Conservation (phyloP, 2,113 vertebrate genomes). For the Cynocephalus volans region DNA sequence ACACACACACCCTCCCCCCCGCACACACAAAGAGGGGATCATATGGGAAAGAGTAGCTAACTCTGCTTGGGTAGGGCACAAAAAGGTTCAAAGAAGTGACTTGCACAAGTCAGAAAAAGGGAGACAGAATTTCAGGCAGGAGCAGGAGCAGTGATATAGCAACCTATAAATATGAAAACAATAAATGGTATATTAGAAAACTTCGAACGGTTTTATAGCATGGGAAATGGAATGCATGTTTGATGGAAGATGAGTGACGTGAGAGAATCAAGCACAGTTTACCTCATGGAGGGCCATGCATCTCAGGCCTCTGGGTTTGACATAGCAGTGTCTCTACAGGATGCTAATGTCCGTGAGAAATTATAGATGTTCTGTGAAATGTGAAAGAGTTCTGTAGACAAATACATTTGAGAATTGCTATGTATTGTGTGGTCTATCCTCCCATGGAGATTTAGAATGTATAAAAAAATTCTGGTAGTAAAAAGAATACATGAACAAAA, state of each 20-base stretch:
- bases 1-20: neutral
- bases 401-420: neutral
- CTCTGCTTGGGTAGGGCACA: neutral
- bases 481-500: conserved; percentile 16
- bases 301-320: neutral
- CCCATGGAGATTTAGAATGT: neutral
- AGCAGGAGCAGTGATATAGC: neutral
- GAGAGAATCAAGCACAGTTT: neutral
- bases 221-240: neutral
- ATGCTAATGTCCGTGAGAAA: neutral
- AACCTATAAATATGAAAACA: neutral
- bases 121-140: neutral
- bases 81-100: neutral
- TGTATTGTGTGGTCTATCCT: neutral
- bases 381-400: neutral
- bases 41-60: neutral
- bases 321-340: neutral
- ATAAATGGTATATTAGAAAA: neutral
- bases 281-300: neutral
- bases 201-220: neutral
- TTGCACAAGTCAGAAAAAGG: neutral
- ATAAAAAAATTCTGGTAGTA: neutral
- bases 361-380: conserved; percentile 30
- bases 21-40: neutral
- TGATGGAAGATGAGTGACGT: neutral